These are phyloP conservation scores for Toxotes lorentzi DNA, from an alignment of 2,797 vertebrate species.

Conservation along the genomic window DNA sequence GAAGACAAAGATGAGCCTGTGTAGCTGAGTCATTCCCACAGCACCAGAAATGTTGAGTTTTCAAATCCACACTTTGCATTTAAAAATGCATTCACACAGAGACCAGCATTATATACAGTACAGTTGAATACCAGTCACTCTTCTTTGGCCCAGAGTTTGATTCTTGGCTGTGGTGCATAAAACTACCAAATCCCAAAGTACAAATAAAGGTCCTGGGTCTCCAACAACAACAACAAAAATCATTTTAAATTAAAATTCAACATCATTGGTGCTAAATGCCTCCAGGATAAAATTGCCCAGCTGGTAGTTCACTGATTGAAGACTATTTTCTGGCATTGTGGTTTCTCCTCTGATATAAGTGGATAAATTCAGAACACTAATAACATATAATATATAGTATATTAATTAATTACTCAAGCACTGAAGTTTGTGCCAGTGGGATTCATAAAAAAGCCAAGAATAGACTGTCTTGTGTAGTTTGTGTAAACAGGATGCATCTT, in stretches of 20 bases:
- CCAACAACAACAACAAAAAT: background rate
- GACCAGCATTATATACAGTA: background rate
- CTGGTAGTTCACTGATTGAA: constrained; percentile 28
- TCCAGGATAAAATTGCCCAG: constrained; percentile 22
- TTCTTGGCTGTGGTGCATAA: background rate
- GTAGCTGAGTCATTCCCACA: background rate
- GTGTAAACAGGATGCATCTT: background rate
- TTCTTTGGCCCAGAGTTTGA: background rate
- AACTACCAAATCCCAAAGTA: background rate
- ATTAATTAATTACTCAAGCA: constrained; percentile 7
- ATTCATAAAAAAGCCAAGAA: constrained; percentile 1
- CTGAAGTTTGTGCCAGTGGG: constrained; percentile 4
- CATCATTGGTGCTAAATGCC: constrained; percentile 22
- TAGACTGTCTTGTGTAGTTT: background rate
- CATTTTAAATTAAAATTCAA: constrained; percentile 25
- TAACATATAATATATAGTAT: background rate
- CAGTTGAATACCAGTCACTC: background rate
- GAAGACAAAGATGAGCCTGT: background rate
- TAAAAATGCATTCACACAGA: background rate
- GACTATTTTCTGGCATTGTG: constrained; percentile 32
- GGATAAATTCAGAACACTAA: constrained; percentile 16
- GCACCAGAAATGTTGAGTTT: background rate
- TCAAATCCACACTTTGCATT: constrained; percentile 3
- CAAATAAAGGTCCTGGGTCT: background rate
- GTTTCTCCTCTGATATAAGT: constrained; percentile 29